Evolutionary conservation across 2,797 vertebrate genomes (phyloP).

Genomic region (Buphagus erythrorhynchus): DNA sequence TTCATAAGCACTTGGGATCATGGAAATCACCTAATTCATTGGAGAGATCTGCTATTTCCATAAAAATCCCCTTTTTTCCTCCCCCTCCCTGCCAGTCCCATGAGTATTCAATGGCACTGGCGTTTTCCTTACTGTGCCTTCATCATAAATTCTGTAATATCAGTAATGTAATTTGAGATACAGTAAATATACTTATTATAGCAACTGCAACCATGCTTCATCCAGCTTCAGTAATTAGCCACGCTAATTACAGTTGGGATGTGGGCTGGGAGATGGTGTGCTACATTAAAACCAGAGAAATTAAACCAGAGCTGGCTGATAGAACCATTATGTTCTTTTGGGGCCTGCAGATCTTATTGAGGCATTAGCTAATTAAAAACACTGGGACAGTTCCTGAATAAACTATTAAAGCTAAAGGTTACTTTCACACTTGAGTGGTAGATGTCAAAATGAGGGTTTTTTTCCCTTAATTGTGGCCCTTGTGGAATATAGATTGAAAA

Average conservation of each 20-base stretch:
- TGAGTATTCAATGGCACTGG: not conserved
- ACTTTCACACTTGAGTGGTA: conserved; percentile 74
- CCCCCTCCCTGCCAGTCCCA: not conserved
- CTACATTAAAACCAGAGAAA: conserved; percentile 67
- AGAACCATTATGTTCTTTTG: conserved; percentile 57
- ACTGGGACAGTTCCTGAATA: conserved; percentile 59
- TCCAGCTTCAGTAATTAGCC: conserved; percentile 66
- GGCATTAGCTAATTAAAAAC: conserved; percentile 75
- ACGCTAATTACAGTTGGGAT: conserved; percentile 69
- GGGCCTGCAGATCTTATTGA: conserved; percentile 59
- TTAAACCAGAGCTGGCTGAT: conserved; percentile 69
- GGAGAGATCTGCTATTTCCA: not conserved
- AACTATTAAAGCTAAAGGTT: conserved; percentile 74
- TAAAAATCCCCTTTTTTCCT: not conserved
- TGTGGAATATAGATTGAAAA: not conserved
- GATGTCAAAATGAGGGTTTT: conserved; percentile 51
- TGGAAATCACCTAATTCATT: not conserved
- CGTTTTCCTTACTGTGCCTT: not conserved
- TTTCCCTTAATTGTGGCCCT: not conserved
- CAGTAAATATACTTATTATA: conserved; percentile 41
- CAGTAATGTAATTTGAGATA: conserved; percentile 22
- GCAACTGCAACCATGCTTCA: conserved; percentile 39
- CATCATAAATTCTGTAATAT: conserved; percentile 40
- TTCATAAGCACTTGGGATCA: not conserved
- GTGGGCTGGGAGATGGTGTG: conserved; percentile 54